phyloP scores from a whole-genome alignment of 2,797 vertebrate genomes.

The Menidia menidia region DNA sequence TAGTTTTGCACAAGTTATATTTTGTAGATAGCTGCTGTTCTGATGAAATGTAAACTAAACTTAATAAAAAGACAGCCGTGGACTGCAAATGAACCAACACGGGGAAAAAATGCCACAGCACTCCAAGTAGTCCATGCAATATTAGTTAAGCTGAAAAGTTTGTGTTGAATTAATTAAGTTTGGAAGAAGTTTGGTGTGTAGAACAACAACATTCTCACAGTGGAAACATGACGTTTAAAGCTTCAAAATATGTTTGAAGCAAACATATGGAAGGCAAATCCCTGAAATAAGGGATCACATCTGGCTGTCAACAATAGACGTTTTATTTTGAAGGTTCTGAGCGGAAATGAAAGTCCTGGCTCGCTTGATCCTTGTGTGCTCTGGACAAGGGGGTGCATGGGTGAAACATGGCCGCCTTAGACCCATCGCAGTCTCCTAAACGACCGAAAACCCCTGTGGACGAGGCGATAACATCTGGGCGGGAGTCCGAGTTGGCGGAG shows the following conservation, averaged over 20 bases:
- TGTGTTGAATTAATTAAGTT: constrained; percentile 21
- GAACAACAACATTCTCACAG: constrained; percentile 9
- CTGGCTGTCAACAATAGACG: background rate
- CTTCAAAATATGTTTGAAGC: background rate
- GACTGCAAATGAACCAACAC: constrained; percentile 46
- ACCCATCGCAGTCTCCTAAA: constrained; percentile 72
- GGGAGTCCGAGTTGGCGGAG: constrained; percentile 23
- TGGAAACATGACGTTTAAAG: constrained; percentile 28
- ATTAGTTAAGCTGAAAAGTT: constrained; percentile 25
- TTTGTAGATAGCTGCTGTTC: constrained; percentile 79
- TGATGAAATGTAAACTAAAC: constrained; percentile 73
- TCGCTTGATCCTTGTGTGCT: constrained; percentile 55
- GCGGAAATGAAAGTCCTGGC: constrained; percentile 51
- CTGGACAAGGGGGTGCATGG: constrained; percentile 74
- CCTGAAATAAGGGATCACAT: constrained; percentile 6
- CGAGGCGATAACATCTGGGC: constrained; percentile 57
- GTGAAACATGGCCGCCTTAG: constrained; percentile 84
- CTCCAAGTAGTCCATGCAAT: background rate
- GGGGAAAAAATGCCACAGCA: constrained; percentile 39
- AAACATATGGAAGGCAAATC: background rate
- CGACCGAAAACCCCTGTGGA: constrained; percentile 57
- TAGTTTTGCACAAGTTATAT: constrained; percentile 82
- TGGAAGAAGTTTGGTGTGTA: constrained; percentile 21
- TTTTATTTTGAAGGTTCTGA: constrained; percentile 72
- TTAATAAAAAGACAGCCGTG: constrained; percentile 77